These are phyloP conservation scores for Hydroisotoma schaefferi DNA, from an alignment of 2,888 invertebrate species.

Conservation along the genomic window DNA sequence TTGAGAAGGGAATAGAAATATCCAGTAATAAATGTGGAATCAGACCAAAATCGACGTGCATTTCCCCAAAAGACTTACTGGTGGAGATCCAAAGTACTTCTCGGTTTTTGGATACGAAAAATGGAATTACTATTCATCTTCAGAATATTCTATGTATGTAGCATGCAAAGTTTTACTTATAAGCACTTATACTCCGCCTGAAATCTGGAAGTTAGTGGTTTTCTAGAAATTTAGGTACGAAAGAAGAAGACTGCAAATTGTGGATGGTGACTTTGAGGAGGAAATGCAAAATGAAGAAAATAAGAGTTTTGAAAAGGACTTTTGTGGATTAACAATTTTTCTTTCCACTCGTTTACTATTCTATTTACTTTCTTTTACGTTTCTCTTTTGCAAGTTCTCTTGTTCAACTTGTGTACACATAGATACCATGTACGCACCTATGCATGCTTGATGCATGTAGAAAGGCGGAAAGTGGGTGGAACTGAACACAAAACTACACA, in stretches of 20 bases:
- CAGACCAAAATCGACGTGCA: constrained; percentile 9
- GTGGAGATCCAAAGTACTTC: no score
- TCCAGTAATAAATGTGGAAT: constrained; percentile 11
- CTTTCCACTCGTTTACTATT: not conserved
- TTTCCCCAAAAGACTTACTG: no score
- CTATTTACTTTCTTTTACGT: not conserved
- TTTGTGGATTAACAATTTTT: constrained; percentile 8
- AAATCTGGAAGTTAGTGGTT: not conserved
- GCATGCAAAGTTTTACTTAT: not conserved
- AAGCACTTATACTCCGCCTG: not conserved
- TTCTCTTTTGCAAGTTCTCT: not conserved
- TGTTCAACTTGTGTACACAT: not conserved
- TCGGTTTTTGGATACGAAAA: not conserved
- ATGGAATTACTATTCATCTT: not conserved
- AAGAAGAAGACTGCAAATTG: not conserved
- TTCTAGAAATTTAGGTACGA: constrained; percentile 1
- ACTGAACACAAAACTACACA: not conserved
- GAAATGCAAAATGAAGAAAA: constrained; percentile 6
- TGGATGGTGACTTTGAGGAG: not conserved
- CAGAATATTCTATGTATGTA: not conserved
- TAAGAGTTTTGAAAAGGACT: not conserved
- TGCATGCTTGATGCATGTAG: no score
- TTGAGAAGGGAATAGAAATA: constrained; percentile 1
- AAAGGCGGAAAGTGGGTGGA: not conserved
- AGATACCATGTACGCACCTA: not conserved